Percentiles rank a stretch among this genome's conserved stretches.
Evolutionary conservation across 2,797 vertebrate genomes (phyloP).

Genomic region (Octomys mimax): DNA sequence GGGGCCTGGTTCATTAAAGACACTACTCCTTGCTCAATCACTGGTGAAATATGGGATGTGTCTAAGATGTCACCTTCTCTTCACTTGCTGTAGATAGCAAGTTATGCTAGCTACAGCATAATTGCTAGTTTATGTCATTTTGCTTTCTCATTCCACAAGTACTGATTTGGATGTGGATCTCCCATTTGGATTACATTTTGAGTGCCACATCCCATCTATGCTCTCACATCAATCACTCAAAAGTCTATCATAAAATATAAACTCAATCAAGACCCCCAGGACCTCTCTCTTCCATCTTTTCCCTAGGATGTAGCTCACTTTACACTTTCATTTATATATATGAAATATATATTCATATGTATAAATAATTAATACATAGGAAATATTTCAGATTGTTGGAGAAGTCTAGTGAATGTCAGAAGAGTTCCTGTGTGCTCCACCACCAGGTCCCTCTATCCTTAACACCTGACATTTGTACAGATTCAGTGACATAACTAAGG

Average conservation of each 20-base stretch:
- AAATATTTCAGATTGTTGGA: background rate
- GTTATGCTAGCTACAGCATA: background rate
- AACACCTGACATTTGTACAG: background rate
- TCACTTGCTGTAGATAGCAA: background rate
- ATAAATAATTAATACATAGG: background rate
- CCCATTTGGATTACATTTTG: background rate
- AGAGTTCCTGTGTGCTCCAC: background rate
- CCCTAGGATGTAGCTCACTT: background rate
- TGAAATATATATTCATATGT: background rate
- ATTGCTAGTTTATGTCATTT: background rate
- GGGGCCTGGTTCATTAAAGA: background rate
- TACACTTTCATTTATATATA: background rate
- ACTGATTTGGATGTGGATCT: background rate
- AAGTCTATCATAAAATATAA: background rate
- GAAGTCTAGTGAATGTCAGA: background rate
- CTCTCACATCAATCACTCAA: background rate
- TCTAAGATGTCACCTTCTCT: background rate
- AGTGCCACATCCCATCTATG: background rate
- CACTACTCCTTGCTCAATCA: background rate
- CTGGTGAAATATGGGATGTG: background rate
- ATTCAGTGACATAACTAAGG: background rate
- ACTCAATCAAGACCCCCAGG: background rate
- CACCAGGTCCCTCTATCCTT: background rate
- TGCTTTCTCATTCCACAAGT: background rate
- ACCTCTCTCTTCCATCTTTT: background rate